Evolutionary conservation across 2,113 vertebrate species (phyloP).

Genomic region (Trematomus loennbergii): DNA sequence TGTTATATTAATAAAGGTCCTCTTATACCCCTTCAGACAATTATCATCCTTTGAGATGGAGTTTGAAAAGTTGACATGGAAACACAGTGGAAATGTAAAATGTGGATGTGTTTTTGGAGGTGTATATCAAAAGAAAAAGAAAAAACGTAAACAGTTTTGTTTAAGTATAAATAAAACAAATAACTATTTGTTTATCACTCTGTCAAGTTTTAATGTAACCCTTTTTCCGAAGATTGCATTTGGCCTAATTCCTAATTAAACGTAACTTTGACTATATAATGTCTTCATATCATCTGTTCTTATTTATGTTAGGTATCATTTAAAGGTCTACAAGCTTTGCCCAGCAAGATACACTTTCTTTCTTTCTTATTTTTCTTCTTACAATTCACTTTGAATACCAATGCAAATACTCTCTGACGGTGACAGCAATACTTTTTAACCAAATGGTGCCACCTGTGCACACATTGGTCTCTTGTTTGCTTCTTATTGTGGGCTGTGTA

Average conservation of each 20-base stretch:
- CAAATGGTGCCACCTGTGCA: background rate
- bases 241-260: background rate
- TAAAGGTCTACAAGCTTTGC: background rate
- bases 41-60: too few relatives aligned
- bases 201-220: background rate
- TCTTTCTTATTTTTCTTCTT: background rate
- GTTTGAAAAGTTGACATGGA: too few relatives aligned
- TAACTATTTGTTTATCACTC: background rate
- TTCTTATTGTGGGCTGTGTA: background rate
- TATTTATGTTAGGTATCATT: background rate
- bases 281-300: background rate
- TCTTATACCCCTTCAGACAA: too few relatives aligned
- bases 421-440: background rate
- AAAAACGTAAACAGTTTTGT: too few relatives aligned
- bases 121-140: too few relatives aligned
- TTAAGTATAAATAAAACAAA: too few relatives aligned
- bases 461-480: background rate
- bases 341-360: background rate
- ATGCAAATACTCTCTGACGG: background rate
- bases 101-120: too few relatives aligned
- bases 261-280: background rate
- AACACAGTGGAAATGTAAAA: too few relatives aligned
- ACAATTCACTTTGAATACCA: background rate
- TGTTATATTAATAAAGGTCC: too few relatives aligned
- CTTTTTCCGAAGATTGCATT: background rate